These are phyloP conservation scores for Drosophila testacea DNA, from an alignment of 2,888 invertebrate species.

Conservation along the genomic window DNA sequence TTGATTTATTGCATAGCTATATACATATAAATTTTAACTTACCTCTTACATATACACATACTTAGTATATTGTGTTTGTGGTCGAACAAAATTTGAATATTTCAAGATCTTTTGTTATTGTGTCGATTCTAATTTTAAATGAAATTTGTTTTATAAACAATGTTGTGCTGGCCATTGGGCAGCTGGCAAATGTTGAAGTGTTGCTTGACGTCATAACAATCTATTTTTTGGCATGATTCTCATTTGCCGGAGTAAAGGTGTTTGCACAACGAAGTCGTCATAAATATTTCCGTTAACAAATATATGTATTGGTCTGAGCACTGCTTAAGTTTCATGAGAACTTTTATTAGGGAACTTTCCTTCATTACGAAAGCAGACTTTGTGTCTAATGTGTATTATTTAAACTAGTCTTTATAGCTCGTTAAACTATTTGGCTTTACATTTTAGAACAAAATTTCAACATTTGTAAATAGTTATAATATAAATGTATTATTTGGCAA, in stretches of 20 bases:
- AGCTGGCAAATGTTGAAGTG: slow-evolving; percentile 24
- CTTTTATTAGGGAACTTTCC: no score
- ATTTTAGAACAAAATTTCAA: no score
- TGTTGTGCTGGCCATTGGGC: slow-evolving; percentile 23
- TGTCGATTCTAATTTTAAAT: slow-evolving; percentile 62
- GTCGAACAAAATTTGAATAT: neutral
- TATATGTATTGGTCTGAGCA: neutral
- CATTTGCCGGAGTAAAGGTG: slow-evolving; percentile 27
- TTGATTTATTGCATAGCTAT: slow-evolving; percentile 44
- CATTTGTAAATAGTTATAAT: no score
- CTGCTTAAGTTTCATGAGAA: no score
- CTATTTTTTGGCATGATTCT: slow-evolving; percentile 9
- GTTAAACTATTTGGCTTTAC: no score
- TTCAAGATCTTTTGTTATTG: slow-evolving; percentile 35
- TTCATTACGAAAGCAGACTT: no score
- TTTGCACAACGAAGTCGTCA: slow-evolving; percentile 21
- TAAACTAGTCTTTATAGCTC: no score
- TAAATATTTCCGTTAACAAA: slow-evolving; percentile 21
- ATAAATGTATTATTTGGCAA: no score
- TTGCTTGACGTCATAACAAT: slow-evolving; percentile 64
- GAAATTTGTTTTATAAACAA: slow-evolving; percentile 63
- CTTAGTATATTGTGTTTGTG: slow-evolving; percentile 4
- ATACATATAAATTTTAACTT: slow-evolving; percentile 30
- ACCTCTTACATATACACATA: neutral
- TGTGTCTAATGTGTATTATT: no score